A percentile compares a stretch with the other conserved stretches of the same genome.
Evolutionary conservation across 2,113 vertebrate genomes (phyloP).

Genomic region (Coptodon rendalli): DNA sequence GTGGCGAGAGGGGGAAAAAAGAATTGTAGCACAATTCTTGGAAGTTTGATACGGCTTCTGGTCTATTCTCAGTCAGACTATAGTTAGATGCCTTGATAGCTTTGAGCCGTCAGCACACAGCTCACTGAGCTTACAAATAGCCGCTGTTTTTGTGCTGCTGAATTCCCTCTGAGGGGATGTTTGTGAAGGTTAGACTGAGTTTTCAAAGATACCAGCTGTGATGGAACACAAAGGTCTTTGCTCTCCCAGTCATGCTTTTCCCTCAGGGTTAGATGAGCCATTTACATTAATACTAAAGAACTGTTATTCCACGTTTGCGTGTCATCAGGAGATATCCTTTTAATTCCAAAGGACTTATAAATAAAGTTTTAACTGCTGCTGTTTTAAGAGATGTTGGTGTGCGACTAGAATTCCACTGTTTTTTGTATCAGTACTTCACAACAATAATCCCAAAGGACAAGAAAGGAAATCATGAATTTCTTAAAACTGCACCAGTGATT

Average conservation of each 20-base stretch:
- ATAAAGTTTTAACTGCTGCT: not conserved
- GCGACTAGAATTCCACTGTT: not conserved
- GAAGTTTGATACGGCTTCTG: not conserved
- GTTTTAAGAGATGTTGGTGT: not conserved
- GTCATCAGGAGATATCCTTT: not conserved
- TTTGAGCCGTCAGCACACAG: not conserved
- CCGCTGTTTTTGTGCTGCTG: not conserved
- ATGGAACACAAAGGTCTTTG: slow-evolving; percentile 42
- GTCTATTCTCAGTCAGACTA: not conserved
- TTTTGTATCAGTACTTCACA: not conserved
- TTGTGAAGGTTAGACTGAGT: slow-evolving; percentile 19
- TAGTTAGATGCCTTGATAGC: not conserved
- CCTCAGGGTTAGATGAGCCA: not conserved
- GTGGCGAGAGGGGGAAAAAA: rapidly evolving
- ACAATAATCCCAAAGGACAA: not conserved
- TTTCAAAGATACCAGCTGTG: slow-evolving; percentile 53
- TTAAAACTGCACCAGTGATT: not conserved
- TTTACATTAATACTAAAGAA: not conserved
- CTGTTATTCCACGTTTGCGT: not conserved
- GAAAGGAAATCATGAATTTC: slow-evolving; percentile 6
- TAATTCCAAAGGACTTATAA: not conserved
- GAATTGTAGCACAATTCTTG: not conserved
- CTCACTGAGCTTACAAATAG: not conserved
- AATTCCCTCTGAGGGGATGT: slow-evolving; percentile 8
- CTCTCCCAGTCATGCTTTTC: slow-evolving; percentile 33